Conservation (phyloP, 1,140 invertebrate genomes). For the Drosophila nigrodunni region DNA sequence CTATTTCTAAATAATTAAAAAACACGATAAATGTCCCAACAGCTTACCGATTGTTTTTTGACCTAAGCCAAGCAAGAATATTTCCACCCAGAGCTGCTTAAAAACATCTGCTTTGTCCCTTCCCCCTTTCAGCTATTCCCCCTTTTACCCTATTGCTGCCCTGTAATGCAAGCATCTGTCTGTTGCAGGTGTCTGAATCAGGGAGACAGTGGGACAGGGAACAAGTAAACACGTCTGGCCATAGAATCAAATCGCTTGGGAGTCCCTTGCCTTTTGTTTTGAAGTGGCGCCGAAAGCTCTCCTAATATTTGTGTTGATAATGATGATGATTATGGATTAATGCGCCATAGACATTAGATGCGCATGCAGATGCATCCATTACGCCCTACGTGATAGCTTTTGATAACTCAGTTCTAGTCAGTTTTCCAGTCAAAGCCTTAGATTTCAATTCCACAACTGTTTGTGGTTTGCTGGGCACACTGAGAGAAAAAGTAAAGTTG, state of each 20-base stretch:
- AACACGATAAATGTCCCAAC: too few species aligned
- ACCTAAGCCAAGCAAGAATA: conserved; percentile 10
- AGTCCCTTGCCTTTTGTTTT: conserved; percentile 26
- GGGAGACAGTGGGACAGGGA: too few species aligned
- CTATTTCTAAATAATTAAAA: too few species aligned
- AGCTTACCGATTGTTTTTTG: neutral
- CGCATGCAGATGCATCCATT: conserved; percentile 6
- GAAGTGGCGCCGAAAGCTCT: conserved; percentile 18
- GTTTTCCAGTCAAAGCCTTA: neutral
- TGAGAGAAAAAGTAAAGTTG: too few species aligned
- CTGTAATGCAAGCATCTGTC: conserved; percentile 17
- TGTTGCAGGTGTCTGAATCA: neutral
- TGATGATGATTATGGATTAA: conserved; percentile 63
- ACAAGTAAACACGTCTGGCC: conserved; percentile 2
- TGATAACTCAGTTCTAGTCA: neutral
- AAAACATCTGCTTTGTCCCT: neutral
- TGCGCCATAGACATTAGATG: conserved; percentile 52
- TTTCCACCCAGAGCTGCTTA: conserved; percentile 3
- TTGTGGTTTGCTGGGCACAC: conserved; percentile 1
- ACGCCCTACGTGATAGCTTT: neutral
- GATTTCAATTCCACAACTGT: neutral
- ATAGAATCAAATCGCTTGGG: conserved; percentile 10
- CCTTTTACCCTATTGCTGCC: neutral
- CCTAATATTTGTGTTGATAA: conserved; percentile 9
- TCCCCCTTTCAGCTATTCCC: neutral